Evolutionary conservation across 92 coral and sea anemone species (phyloP), one percentile per base, ranked within the genome.

Genomic region (Epizoanthus rinbou): DNA sequence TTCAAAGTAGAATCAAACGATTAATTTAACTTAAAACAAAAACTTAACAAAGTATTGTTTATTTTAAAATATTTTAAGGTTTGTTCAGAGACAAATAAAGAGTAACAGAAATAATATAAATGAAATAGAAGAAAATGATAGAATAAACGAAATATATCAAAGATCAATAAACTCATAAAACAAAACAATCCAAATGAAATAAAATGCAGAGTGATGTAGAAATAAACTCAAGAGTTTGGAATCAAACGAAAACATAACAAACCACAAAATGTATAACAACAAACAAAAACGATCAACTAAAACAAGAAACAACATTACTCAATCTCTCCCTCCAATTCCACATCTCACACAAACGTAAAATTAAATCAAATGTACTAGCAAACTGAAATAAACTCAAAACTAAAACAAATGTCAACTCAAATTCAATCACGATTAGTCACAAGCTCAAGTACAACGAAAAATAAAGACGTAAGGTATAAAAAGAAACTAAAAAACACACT

Each of bases 361-460:
- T 4, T 45, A 47, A 41, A 39, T 9, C 41, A 74, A 23, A 53
- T 16, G 7, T 8, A 58, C 39, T 28, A n/a, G 19, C 14, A 35
- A 58, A 35, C 28, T 25, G 37, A n/a, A 25, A 54, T 53, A 74
- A 74, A 28, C 53, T 7, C 53, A 74, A 57, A 14, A 3, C 8
- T 0, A 53, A 8, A 25, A 57, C 24, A 33, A 67, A 33, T 35
- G 35, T n/a, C 6, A 63, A 78, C 67, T 28, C 39, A 57, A 78
- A 50, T 3, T 23, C 13, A 50, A 24, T 50, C 54, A 50, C 16
- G 33, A 72, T 9, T 57, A 72, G 59, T 19, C 23, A 19, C 16
- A 60, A 78, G 82, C 72, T 78, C 82, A 78, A 78, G 70, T 41
- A 78, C 45, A 59, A 41, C 82, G 43, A 60, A 78, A 37, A 41